Conservation (phyloP, 2,888 invertebrate species). For the Ormyrus labotus region DNA sequence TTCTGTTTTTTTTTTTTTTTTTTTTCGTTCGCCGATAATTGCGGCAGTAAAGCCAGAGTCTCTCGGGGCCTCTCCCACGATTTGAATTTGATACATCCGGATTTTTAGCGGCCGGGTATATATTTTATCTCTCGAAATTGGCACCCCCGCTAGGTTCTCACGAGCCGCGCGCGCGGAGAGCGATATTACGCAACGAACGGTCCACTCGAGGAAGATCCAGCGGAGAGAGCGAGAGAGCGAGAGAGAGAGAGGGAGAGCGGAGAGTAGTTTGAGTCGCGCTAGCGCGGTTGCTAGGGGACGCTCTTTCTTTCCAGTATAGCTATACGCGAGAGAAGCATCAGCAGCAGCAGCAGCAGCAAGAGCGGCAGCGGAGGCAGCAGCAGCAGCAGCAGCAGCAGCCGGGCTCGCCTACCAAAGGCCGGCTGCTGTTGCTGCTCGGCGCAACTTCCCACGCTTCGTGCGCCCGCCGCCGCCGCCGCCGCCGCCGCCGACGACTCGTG, state of each 20-base stretch:
- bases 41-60: not conserved
- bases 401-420: slow-evolving; percentile 9
- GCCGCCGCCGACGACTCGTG: slow-evolving; percentile 25
- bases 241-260: slow-evolving; percentile 24
- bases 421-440: slow-evolving; percentile 54
- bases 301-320: not conserved
- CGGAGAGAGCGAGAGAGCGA: slow-evolving; percentile 25
- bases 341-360: not conserved
- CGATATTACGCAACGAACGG: slow-evolving; percentile 24
- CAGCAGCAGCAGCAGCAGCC: slow-evolving; percentile 33
- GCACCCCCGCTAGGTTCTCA: slow-evolving; percentile 41
- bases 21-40: not conserved
- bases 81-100: no score
- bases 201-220: slow-evolving; percentile 24
- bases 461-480: slow-evolving; percentile 53
- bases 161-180: slow-evolving; percentile 16
- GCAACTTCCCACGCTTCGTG: slow-evolving; percentile 68
- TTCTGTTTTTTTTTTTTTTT: not conserved
- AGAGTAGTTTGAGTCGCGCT: not conserved
- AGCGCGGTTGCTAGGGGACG: slow-evolving; percentile 48
- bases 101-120: not conserved
- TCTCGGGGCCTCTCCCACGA: not conserved
- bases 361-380: slow-evolving; percentile 11
- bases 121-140: slow-evolving; percentile 24
- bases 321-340: not conserved